These are phyloP conservation scores for Halcyon leucocephala DNA, from an alignment of 2,797 vertebrate species.

Conservation along the genomic window DNA sequence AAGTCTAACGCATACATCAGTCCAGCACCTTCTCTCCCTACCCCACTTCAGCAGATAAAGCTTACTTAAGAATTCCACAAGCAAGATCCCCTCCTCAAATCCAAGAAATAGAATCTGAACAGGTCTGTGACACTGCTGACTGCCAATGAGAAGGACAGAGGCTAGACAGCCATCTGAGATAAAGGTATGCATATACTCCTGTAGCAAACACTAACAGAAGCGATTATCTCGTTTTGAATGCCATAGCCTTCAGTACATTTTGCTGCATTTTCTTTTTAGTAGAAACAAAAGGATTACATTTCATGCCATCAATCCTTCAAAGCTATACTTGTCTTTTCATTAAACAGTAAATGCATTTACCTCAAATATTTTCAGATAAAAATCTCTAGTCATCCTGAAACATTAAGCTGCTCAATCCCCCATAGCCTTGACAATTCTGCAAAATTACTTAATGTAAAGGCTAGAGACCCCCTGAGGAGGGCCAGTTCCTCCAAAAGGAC, in stretches of 20 bases:
- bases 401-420: constrained; percentile 11
- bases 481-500: neutral
- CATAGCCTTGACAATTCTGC: neutral
- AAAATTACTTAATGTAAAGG: constrained; percentile 23
- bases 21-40: neutral
- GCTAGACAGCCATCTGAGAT: neutral
- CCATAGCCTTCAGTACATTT: neutral
- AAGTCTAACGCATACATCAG: rapidly evolving
- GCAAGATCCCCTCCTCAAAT: neutral
- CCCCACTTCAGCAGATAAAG: neutral
- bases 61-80: neutral
- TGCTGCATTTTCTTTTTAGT: constrained; percentile 1
- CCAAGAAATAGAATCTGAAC: neutral
- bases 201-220: neutral
- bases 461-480: neutral
- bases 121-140: neutral
- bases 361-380: constrained; percentile 62
- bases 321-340: constrained; percentile 51
- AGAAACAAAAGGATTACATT: constrained; percentile 37
- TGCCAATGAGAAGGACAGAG: neutral
- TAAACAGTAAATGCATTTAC: constrained; percentile 47
- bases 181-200: neutral
- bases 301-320: constrained; percentile 47
- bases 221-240: neutral
- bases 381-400: constrained; percentile 43